Evolutionary conservation across 2,113 vertebrate species (phyloP).

Genomic region (Poecile atricapillus): DNA sequence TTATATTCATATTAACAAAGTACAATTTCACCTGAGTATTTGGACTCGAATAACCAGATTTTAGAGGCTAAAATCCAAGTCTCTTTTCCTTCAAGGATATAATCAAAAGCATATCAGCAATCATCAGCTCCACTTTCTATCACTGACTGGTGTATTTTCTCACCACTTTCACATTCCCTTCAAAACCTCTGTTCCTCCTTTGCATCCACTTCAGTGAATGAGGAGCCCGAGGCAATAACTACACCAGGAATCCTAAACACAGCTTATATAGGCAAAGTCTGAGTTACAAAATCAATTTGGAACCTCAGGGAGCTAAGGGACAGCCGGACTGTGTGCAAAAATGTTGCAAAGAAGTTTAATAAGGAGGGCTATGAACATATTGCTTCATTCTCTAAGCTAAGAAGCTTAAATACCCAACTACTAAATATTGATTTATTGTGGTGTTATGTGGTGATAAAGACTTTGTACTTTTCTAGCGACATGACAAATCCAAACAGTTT

Average conservation of each 20-base stretch:
- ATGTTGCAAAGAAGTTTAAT: background rate
- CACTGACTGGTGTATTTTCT: background rate
- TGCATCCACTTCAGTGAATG: background rate
- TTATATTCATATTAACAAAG: background rate
- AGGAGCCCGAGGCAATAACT: background rate
- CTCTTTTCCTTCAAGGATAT: background rate
- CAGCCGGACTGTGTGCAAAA: background rate
- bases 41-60: background rate
- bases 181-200: background rate
- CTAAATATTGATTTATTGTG: background rate
- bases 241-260: background rate
- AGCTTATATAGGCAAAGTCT: background rate
- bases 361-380: background rate
- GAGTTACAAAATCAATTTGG: background rate
- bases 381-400: background rate
- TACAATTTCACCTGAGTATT: background rate
- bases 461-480: background rate
- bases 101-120: background rate
- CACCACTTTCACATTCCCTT: background rate
- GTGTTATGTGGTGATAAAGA: background rate
- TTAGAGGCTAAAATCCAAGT: background rate
- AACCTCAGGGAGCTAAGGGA: background rate
- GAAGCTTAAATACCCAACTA: background rate
- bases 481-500: background rate
- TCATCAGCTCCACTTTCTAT: background rate